A percentile compares a stretch with the other conserved stretches of the same genome.
Conservation (phyloP, 2,797 vertebrate species). For the Furcifer pardalis region DNA sequence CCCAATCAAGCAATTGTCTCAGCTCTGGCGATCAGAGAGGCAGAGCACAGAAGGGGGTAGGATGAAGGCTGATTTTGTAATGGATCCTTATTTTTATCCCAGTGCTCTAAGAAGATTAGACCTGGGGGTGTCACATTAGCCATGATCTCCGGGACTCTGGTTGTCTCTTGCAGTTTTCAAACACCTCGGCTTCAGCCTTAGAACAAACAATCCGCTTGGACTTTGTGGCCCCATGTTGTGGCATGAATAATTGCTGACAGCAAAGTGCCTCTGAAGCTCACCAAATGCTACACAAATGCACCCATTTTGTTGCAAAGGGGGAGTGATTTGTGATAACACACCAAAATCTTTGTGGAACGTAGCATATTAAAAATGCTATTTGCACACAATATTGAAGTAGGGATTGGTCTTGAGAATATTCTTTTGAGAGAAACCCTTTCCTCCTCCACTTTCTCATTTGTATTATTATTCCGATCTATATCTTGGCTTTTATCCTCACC, state of each 20-base stretch:
- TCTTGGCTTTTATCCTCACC: not conserved
- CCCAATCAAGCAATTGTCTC: constrained; percentile 92
- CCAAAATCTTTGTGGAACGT: constrained; percentile 82
- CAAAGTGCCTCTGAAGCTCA: constrained; percentile 83
- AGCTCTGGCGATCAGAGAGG: constrained; percentile 88
- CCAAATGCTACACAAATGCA: constrained; percentile 81
- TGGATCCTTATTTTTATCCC: constrained; percentile 99
- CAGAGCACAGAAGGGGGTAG: constrained; percentile 87
- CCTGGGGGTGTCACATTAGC: constrained; percentile 97
- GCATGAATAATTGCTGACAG: constrained; percentile 84
- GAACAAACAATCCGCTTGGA: constrained; percentile 87
- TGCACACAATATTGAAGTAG: constrained; percentile 18
- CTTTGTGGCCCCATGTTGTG: constrained; percentile 79
- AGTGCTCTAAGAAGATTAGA: constrained; percentile 99
- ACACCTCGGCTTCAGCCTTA: constrained; percentile 86
- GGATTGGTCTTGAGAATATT: not conserved
- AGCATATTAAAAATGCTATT: constrained; percentile 69
- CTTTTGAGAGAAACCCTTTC: not conserved
- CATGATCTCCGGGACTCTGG: constrained; percentile 90
- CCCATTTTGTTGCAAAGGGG: constrained; percentile 74
- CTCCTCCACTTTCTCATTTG: not conserved
- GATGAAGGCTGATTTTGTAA: constrained; percentile 97
- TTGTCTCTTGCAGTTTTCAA: constrained; percentile 88
- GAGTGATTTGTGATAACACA: constrained; percentile 81
- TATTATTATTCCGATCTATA: no score